phyloP scores from a whole-genome alignment of 2,113 vertebrate species.

The Saguinus imperator region DNA sequence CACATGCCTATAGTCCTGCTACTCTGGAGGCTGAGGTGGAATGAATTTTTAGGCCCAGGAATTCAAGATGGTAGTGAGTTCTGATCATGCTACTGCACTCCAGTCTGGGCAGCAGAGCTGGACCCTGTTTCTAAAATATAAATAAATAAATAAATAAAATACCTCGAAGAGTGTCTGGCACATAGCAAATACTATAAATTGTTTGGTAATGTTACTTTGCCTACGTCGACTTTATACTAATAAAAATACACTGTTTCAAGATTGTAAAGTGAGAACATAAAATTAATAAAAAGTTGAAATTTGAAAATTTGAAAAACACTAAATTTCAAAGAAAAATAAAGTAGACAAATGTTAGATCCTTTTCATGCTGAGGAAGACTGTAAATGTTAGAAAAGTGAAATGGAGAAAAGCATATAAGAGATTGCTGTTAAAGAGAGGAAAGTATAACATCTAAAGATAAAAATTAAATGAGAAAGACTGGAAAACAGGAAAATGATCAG shows the following conservation, averaged over 20 bases:
- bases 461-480: background rate
- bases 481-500: background rate
- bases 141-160: too few relatives aligned
- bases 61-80: too few relatives aligned
- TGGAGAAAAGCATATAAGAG: background rate
- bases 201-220: background rate
- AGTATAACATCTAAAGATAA: background rate
- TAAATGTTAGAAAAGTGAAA: background rate
- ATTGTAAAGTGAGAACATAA: background rate
- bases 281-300: background rate
- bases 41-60: too few relatives aligned
- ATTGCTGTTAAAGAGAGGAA: background rate
- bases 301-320: background rate
- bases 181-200: background rate
- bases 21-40: too few relatives aligned
- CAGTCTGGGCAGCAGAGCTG: too few relatives aligned
- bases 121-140: too few relatives aligned
- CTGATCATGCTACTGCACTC: too few relatives aligned
- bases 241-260: background rate
- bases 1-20: too few relatives aligned
- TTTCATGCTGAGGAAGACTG: background rate
- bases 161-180: background rate
- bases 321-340: background rate
- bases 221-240: background rate
- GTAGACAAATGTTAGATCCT: background rate